phyloP scores from a whole-genome alignment of 2,797 vertebrate species.

The Hipposideros larvatus region DNA sequence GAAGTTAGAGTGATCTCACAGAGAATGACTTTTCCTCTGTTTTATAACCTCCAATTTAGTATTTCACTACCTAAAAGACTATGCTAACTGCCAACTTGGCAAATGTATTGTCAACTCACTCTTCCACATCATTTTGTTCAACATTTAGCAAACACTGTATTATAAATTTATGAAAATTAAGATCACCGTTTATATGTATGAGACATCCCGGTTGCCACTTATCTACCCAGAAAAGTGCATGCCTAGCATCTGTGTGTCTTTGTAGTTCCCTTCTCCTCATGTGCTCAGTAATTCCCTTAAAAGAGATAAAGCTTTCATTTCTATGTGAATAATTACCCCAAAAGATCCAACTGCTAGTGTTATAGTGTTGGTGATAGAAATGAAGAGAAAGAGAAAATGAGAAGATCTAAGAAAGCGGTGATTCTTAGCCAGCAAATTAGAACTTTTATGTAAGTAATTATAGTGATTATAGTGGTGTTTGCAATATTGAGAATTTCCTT shows the following conservation, averaged over 20 bases:
- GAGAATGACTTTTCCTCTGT: neutral
- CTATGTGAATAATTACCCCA: neutral
- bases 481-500: neutral
- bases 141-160: neutral
- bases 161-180: constrained; percentile 24
- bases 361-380: neutral
- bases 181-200: neutral
- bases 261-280: neutral
- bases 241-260: neutral
- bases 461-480: neutral
- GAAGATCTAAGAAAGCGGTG: neutral
- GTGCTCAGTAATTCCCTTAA: neutral
- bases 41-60: constrained; percentile 33
- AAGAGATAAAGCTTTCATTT: neutral
- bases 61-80: constrained; percentile 34
- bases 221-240: neutral
- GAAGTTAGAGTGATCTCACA: neutral
- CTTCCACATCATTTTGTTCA: constrained; percentile 38
- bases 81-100: neutral
- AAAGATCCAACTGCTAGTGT: neutral
- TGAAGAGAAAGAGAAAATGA: neutral
- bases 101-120: neutral
- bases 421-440: neutral
- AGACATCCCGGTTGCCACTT: neutral
- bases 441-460: neutral